Percentiles rank a stretch among this genome's conserved stretches.
These are phyloP conservation scores for Trichoplusia ni DNA, from an alignment of 1,140 invertebrate species.

Conservation along the genomic window DNA sequence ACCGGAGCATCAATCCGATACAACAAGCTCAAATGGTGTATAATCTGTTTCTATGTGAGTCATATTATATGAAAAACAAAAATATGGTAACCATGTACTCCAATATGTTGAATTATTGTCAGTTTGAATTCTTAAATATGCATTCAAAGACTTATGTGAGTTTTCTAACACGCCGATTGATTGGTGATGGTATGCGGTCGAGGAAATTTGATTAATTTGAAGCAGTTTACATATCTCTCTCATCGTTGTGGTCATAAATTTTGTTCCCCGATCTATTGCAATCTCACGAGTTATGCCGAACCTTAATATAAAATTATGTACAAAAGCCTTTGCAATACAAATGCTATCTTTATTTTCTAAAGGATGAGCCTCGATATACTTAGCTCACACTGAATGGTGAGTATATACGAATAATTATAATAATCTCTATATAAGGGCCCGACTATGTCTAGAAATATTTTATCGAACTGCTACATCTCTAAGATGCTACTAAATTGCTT, in stretches of 20 bases:
- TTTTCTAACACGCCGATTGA: slow-evolving; percentile 12
- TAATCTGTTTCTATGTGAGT: no score
- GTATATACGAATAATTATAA: slow-evolving; percentile 21
- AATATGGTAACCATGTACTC: no score
- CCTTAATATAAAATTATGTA: slow-evolving; percentile 13
- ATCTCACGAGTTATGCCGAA: background rate
- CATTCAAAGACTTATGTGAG: slow-evolving; percentile 15
- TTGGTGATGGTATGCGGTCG: slow-evolving; percentile 8
- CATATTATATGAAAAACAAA: no score
- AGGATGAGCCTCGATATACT: slow-evolving; percentile 32
- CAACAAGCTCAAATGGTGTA: no score
- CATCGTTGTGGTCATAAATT: background rate
- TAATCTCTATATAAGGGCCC: slow-evolving; percentile 29
- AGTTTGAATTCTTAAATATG: slow-evolving; percentile 23
- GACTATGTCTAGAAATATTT: no score
- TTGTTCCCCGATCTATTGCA: background rate
- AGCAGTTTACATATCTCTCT: background rate
- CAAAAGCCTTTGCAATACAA: background rate
- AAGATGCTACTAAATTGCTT: no score
- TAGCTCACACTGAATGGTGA: slow-evolving; percentile 34
- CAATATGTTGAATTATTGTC: no score
- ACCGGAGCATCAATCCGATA: no score
- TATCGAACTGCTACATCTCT: no score
- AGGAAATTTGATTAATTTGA: background rate
- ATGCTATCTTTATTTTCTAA: slow-evolving; percentile 1